Conservation (phyloP, 1,140 invertebrate genomes). For the Cyphomyrmex costatus region DNA sequence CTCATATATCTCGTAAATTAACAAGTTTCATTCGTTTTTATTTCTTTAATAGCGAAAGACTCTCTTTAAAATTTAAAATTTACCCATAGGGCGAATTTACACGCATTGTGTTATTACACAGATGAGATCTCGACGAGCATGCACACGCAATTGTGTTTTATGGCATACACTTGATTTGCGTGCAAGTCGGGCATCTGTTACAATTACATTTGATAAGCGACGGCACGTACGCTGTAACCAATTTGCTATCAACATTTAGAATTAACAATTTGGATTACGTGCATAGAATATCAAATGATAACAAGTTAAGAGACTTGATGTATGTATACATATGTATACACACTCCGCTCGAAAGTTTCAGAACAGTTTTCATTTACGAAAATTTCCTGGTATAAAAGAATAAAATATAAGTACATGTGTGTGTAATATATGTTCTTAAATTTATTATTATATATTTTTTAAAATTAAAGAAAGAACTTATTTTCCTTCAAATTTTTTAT, state of each 20-base stretch:
- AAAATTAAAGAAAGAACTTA: too few relatives aligned
- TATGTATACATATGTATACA: too few relatives aligned
- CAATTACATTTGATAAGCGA: slow-evolving; percentile 35
- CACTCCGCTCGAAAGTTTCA: too few relatives aligned
- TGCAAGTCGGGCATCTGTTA: slow-evolving; percentile 13
- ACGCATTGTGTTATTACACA: slow-evolving; percentile 14
- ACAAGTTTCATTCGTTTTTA: background rate
- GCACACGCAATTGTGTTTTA: slow-evolving; percentile 34
- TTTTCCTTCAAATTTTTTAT: too few relatives aligned
- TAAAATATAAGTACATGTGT: too few relatives aligned
- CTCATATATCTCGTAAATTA: slow-evolving; percentile 1
- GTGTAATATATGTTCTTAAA: too few relatives aligned
- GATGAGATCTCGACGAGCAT: slow-evolving; percentile 35
- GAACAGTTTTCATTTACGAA: too few relatives aligned
- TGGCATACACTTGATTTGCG: slow-evolving; percentile 24
- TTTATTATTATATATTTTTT: too few relatives aligned
- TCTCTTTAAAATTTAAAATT: slow-evolving; percentile 45
- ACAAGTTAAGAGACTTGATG: background rate
- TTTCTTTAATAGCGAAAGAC: background rate
- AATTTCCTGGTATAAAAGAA: too few relatives aligned
- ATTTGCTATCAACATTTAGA: slow-evolving; percentile 40
- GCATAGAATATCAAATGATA: background rate
- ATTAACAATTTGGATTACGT: slow-evolving; percentile 22
- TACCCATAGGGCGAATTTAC: slow-evolving; percentile 9
- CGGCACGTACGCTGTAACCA: background rate